These are phyloP conservation scores for Caenorhabditis latens DNA, from an alignment of 1,140 invertebrate genomes.

Conservation along the genomic window DNA sequence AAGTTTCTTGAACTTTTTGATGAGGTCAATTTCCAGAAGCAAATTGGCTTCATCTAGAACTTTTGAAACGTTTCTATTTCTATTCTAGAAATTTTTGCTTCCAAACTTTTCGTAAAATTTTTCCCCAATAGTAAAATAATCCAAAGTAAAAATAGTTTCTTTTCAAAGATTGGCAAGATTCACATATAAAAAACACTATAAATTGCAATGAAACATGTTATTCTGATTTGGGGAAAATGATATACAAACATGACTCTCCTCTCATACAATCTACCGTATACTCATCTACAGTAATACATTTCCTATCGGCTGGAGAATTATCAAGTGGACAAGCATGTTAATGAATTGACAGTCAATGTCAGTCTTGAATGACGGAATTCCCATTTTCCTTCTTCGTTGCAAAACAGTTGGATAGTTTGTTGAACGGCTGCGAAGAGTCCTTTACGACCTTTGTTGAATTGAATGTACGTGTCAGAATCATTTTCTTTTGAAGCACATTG, in stretches of 20 bases:
- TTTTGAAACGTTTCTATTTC: too few relatives aligned
- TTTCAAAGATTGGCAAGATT: not conserved
- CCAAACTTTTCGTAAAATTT: not conserved
- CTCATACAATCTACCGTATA: not conserved
- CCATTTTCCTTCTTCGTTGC: conserved; percentile 42
- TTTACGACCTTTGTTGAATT: conserved; percentile 25
- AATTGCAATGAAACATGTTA: conserved; percentile 16
- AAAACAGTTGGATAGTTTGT: conserved; percentile 30
- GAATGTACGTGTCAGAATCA: conserved; percentile 33
- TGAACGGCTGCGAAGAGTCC: conserved; percentile 33
- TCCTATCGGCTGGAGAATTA: too few relatives aligned
- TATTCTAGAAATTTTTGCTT: too few relatives aligned
- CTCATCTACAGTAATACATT: conserved; percentile 1
- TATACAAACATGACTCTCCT: conserved; percentile 41
- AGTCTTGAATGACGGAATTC: conserved; percentile 48
- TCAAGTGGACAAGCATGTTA: conserved; percentile 34
- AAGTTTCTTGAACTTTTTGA: too few relatives aligned
- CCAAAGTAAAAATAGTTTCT: not conserved
- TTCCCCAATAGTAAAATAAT: not conserved
- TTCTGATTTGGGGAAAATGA: not conserved
- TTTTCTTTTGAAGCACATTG: not conserved
- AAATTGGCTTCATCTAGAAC: too few relatives aligned
- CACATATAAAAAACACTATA: not conserved
- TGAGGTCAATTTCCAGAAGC: too few relatives aligned
- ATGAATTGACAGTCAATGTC: conserved; percentile 7